These are phyloP conservation scores for Paramisgurnus dabryanus DNA, from an alignment of 2,113 vertebrate genomes.

Conservation along the genomic window DNA sequence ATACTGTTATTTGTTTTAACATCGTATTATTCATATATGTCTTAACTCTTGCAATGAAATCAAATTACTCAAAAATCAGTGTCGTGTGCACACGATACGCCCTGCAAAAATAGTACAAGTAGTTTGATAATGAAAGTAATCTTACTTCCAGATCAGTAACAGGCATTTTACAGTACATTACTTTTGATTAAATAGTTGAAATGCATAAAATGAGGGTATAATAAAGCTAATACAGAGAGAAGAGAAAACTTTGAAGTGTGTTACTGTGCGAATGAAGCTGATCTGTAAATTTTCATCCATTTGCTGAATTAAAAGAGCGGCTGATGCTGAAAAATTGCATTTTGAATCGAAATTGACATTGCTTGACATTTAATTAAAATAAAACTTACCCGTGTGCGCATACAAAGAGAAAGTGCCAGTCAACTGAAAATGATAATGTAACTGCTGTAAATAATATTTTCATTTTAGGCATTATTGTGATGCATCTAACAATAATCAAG, in stretches of 20 bases:
- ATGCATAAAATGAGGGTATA: background rate
- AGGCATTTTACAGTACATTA: too few species aligned
- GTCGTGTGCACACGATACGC: too few species aligned
- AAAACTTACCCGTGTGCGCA: background rate
- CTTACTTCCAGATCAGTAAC: too few species aligned
- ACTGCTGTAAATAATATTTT: background rate
- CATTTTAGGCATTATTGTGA: background rate
- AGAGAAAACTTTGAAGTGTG: too few species aligned
- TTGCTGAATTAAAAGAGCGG: background rate
- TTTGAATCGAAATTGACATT: background rate
- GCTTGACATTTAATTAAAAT: constrained; percentile 20
- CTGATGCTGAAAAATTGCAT: background rate
- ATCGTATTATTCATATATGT: too few species aligned
- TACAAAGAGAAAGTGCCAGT: background rate
- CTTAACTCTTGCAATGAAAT: too few species aligned
- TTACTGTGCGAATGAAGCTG: background rate
- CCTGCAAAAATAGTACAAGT: too few species aligned
- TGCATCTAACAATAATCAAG: background rate
- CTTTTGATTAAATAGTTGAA: background rate
- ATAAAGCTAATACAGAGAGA: background rate
- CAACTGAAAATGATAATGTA: background rate
- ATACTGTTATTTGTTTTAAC: background rate
- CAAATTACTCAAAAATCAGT: too few species aligned
- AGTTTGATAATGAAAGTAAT: too few species aligned
- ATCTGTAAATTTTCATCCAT: constrained; percentile 4